A percentile compares a stretch with the other conserved stretches of the same genome.
Evolutionary conservation across 2,888 invertebrate species (phyloP).

Genomic region (Nemotelus nigrinus): DNA sequence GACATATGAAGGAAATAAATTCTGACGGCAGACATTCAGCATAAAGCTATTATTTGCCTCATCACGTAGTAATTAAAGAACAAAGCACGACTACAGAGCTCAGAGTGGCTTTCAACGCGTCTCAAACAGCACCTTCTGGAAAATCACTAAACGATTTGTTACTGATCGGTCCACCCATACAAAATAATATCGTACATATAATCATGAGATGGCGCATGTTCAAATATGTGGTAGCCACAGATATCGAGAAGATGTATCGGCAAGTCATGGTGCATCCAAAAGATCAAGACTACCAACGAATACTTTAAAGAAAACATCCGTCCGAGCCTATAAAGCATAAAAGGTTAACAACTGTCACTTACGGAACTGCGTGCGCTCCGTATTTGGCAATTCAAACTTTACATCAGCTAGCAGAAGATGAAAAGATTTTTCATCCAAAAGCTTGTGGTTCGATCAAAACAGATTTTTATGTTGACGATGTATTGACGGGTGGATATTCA

Average conservation of each 20-base stretch:
- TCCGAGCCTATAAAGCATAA: no score
- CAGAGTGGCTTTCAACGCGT: constrained; percentile 20
- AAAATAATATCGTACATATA: constrained; percentile 2
- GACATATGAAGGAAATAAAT: no score
- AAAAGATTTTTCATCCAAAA: no score
- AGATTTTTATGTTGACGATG: no score
- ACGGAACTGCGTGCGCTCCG: no score
- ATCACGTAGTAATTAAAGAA: constrained; percentile 2
- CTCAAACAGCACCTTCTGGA: constrained; percentile 1
- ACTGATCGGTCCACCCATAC: constrained; percentile 13
- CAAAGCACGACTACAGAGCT: not conserved
- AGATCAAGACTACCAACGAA: not conserved
- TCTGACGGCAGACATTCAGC: no score
- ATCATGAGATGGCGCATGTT: not conserved
- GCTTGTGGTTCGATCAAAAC: no score
- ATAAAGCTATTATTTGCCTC: not conserved
- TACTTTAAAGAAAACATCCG: no score
- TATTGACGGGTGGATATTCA: no score
- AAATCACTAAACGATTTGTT: constrained; percentile 17
- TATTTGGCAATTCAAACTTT: no score
- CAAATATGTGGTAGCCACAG: not conserved
- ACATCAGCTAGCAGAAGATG: no score
- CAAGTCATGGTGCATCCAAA: constrained; percentile 6
- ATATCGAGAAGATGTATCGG: constrained; percentile 25
- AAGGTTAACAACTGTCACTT: no score